Percentiles rank a stretch among this genome's conserved stretches.
These are phyloP conservation scores for Augiades crinisus DNA, from an alignment of 2,888 invertebrate species.

Conservation along the genomic window DNA sequence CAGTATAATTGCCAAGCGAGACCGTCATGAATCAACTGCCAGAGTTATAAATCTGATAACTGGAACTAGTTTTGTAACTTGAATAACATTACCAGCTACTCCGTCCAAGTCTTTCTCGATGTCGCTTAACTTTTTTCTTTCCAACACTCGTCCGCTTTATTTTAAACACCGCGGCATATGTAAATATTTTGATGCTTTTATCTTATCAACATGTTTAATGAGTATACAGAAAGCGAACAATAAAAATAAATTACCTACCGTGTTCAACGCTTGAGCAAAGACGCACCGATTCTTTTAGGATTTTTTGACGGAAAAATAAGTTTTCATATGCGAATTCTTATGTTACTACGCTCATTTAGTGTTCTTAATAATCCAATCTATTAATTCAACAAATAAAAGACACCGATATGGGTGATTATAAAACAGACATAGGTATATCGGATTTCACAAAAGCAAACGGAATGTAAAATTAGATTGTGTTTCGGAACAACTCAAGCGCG, in stretches of 20 bases:
- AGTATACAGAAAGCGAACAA: constrained; percentile 43
- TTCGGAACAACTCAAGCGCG: constrained; percentile 58
- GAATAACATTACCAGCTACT: constrained; percentile 48
- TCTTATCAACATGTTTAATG: constrained; percentile 52
- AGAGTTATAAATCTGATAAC: constrained; percentile 73
- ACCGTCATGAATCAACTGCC: constrained; percentile 74
- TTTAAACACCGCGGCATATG: constrained; percentile 24
- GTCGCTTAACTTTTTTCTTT: constrained; percentile 19
- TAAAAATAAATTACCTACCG: constrained; percentile 46
- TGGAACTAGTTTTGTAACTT: constrained; percentile 58
- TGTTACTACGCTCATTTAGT: no score
- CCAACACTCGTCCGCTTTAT: constrained; percentile 23
- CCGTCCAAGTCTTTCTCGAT: constrained; percentile 23
- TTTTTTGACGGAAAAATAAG: no score
- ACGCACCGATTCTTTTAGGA: not conserved
- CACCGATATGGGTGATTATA: constrained; percentile 2
- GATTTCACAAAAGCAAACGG: constrained; percentile 43
- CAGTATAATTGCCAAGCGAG: constrained; percentile 72
- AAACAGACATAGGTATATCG: constrained; percentile 30
- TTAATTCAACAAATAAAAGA: constrained; percentile 3
- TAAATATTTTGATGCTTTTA: constrained; percentile 46
- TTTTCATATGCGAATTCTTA: no score
- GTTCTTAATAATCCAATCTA: not conserved
- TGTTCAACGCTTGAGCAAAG: constrained; percentile 34
- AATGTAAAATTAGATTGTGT: constrained; percentile 56